These are phyloP conservation scores for Spicauda simplicius DNA, from an alignment of 2,888 invertebrate species.

Conservation along the genomic window DNA sequence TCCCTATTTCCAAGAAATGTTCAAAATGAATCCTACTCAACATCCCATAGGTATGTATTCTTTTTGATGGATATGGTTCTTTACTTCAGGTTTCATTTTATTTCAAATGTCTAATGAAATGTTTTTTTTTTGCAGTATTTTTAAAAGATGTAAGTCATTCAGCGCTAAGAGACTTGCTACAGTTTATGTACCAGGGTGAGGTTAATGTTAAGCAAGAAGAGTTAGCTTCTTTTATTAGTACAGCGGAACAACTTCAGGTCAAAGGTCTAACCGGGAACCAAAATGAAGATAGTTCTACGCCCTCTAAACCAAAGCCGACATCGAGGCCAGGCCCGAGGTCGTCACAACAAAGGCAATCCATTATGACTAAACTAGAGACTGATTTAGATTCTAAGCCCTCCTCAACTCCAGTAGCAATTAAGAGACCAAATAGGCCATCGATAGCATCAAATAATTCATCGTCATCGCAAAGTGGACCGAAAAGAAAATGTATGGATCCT, in stretches of 20 bases:
- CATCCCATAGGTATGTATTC: constrained; percentile 86
- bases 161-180: constrained; percentile 88
- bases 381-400: constrained; percentile 86
- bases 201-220: constrained; percentile 90
- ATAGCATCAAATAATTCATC: constrained; percentile 85
- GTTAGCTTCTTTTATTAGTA: constrained; percentile 89
- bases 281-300: constrained; percentile 84
- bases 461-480: constrained; percentile 85
- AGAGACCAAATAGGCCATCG: constrained; percentile 87
- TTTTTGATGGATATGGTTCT: too few relatives aligned
- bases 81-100: too few relatives aligned
- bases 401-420: constrained; percentile 86
- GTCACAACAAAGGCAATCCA: constrained; percentile 86
- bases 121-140: constrained; percentile 83
- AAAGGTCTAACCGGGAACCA: constrained; percentile 89
- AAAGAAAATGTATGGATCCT: constrained; percentile 85
- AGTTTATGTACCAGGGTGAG: constrained; percentile 90
- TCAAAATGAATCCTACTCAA: constrained; percentile 88
- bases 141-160: constrained; percentile 89
- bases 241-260: constrained; percentile 89
- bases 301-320: constrained; percentile 85
- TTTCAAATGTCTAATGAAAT: constrained; percentile 17
- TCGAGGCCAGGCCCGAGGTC: constrained; percentile 87
- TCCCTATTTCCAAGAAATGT: constrained; percentile 90
- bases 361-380: constrained; percentile 86